Base-by-base conservation (phyloP, 92 coral and sea anemone genomes). In the Actinostola sp. region DNA sequence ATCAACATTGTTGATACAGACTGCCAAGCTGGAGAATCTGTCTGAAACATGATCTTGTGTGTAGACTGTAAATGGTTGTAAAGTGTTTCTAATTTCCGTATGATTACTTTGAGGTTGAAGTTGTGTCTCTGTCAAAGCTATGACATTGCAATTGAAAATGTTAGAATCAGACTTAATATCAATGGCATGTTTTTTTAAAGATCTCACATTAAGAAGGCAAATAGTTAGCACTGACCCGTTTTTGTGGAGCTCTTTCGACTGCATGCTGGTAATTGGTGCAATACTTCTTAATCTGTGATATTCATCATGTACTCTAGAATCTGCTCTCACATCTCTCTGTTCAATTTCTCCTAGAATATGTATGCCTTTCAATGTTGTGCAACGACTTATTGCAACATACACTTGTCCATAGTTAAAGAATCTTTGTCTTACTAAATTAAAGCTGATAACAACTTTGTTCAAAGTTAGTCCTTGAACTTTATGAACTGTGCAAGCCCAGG, bases 401-500 rank as follows among this genome's bases (percentile, higher is more conserved):
- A 77, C n/a, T n/a, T n/a, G n/a, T n/a, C n/a, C n/a, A 64, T 61
- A 74, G 55, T 87, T 87, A 30, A 86, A 86, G 44, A 41, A 4
- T 42, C 44, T 82, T 56, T 88, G 92, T 33, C 52, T 87, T 8
- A 26, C 21, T 53, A 88, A 64, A 8, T 75, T 78, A 61, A 70
- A 58, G 61, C 84, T 84, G 23, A 84, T 34, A 30, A 88, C 89
- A 74, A 84, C 58, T 15, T 78, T 61, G 34, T 63, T 30, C 20
- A 89, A 44, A 23, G 91, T 54, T 21, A 72, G 56, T 24, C 85
- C 94, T 61, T 89, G 94, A 1, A 89, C 90, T 78, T 86, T 89
- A 44, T 85, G 84, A 62, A 77, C 75, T 0, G 80, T 76, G 60
- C 83, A 77, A 67, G 87, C 87, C 66, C 50, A 74, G 1, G 32